Base-by-base conservation (phyloP, 2,113 vertebrate genomes). In the Gymnarchus niloticus region DNA sequence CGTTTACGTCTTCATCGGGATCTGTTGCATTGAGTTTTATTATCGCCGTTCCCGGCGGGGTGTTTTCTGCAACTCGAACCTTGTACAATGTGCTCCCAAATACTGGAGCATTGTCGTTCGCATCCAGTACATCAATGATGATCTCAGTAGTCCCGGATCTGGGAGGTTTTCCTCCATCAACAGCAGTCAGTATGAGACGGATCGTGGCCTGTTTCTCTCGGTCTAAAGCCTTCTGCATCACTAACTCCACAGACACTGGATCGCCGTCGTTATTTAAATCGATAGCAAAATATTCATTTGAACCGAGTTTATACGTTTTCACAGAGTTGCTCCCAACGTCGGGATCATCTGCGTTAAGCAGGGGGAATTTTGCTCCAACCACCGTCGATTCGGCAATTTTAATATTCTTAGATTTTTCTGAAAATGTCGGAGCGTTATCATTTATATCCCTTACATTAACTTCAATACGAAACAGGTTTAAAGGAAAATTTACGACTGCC, bases 141-240 rank as follows among this genome's bases (percentile, higher is more conserved):
- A 96, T 94, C 90, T 92, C 94, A 85, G 91, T 89, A 89, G 94
- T 93, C 77, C 90, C 85, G 85, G 90, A 89, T 48, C 92, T 51
- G 88, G 91, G 90, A 89, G 95, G 91, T 88, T 85, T 85, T 49
- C 85, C 85, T 23, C 77, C 77, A 77, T 81, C 85, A 49, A 81
- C 77, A 85, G 84, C 65, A 8, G 84, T 85, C 49, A 85, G 84
- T 56, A 85, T 12, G 9, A 85, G 84, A 14, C 52, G 61, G 52
- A 85, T 56, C 7, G 56, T 48, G 10, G 84, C 9, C 65, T 85
- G 65, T 77, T 85, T 85, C 46, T 85, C 84, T 85, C 84, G 84
- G 65, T 85, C 84, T 76, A 85, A 56, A 41, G 84, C 65, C 77
- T 85, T 85, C 33, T 85, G 61, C 28, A 85, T 28, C 84, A 85